phyloP scores from a whole-genome alignment of 2,888 invertebrate genomes.

The Brenthis ino region DNA sequence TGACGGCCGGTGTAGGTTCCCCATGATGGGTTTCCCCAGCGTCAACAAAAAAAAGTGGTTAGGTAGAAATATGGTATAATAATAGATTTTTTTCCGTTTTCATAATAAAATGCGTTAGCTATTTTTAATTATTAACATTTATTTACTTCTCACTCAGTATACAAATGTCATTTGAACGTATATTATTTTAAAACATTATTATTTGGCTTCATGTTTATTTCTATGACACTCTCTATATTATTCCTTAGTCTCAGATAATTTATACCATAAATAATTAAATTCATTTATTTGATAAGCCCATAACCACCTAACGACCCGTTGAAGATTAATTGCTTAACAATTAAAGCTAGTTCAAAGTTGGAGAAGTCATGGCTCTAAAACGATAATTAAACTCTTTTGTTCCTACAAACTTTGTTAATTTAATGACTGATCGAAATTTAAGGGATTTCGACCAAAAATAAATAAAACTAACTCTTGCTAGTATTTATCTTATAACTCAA shows the following conservation, averaged over 20 bases:
- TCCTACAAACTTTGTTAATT: slow-evolving; percentile 16
- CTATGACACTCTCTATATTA: background rate
- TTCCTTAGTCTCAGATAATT: background rate
- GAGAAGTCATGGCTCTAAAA: slow-evolving; percentile 24
- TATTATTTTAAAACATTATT: too few species aligned
- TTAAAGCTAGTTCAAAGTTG: slow-evolving; percentile 24
- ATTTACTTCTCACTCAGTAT: too few species aligned
- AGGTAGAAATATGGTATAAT: too few species aligned
- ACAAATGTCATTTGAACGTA: too few species aligned
- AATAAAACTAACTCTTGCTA: background rate
- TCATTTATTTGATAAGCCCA: background rate
- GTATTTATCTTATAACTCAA: background rate
- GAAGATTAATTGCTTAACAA: slow-evolving; percentile 33
- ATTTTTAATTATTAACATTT: too few species aligned
- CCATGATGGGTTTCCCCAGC: too few species aligned
- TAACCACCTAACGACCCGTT: slow-evolving; percentile 30
- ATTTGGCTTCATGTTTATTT: too few species aligned
- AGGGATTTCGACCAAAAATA: background rate
- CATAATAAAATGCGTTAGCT: too few species aligned
- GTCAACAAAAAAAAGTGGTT: too few species aligned
- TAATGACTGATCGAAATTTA: slow-evolving; percentile 8
- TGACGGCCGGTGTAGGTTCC: too few species aligned
- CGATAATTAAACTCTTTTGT: slow-evolving; percentile 30
- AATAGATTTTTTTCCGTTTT: too few species aligned
- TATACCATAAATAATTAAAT: background rate